A percentile compares a stretch with the other conserved stretches of the same genome.
phyloP scores from a whole-genome alignment of 2,113 vertebrate species.

The Triplophysa rosa region DNA sequence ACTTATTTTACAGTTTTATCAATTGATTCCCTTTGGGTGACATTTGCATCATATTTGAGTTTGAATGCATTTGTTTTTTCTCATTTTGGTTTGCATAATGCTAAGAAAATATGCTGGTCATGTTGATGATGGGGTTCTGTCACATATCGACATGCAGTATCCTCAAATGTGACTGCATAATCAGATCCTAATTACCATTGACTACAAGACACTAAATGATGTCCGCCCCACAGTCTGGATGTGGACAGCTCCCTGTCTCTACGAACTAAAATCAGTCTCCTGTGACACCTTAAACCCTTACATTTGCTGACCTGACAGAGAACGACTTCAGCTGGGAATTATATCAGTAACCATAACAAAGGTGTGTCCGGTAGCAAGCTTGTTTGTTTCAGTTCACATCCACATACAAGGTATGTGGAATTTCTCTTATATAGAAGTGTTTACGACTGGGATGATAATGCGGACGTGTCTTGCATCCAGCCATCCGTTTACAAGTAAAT shows the following conservation, averaged over 20 bases:
- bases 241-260: conserved; percentile 9
- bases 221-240: conserved; percentile 4
- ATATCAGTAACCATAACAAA: background rate
- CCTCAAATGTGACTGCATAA: conserved; percentile 23
- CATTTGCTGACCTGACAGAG: conserved; percentile 16
- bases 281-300: background rate
- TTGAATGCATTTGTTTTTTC: background rate
- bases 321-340: background rate
- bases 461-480: background rate
- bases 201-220: conserved; percentile 23
- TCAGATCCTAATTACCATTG: conserved; percentile 33
- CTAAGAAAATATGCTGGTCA: background rate
- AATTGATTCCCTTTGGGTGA: background rate
- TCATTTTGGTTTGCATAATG: background rate
- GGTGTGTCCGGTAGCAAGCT: background rate
- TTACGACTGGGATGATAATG: background rate
- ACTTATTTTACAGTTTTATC: background rate
- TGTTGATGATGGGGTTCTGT: conserved; percentile 14
- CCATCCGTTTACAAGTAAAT: background rate
- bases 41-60: background rate
- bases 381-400: background rate
- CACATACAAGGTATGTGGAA: background rate
- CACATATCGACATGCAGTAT: background rate
- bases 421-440: background rate
- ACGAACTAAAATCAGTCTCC: conserved; percentile 6